A percentile compares a stretch with the other conserved stretches of the same genome.
These are phyloP conservation scores for rat (Rattus norvegicus) DNA, from an alignment of 2,113 vertebrate species.

Conservation along the genomic window GRCr8 NC_086035.1:40121501-40122000, in stretches of 20 bases:
- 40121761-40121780: neutral
- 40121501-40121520: neutral
- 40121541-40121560: constrained; percentile 85
- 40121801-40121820: neutral
- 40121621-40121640: neutral
- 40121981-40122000: neutral
- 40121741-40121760: neutral
- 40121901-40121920: too few species aligned
- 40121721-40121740: neutral
- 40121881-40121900: too few species aligned
- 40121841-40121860: neutral
- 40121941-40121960: neutral
- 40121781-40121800: neutral
- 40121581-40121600: constrained; percentile 92
- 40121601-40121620: constrained; percentile 92
- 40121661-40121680: neutral
- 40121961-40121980: neutral
- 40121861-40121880: too few species aligned
- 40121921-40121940: neutral
- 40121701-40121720: neutral
- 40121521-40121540: constrained; percentile 88
- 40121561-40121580: constrained; percentile 93
- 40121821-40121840: neutral
- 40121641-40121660: neutral
- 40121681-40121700: neutral